Conservation (phyloP, 2,797 vertebrate species). For the Falco novaeseelandiae region DNA sequence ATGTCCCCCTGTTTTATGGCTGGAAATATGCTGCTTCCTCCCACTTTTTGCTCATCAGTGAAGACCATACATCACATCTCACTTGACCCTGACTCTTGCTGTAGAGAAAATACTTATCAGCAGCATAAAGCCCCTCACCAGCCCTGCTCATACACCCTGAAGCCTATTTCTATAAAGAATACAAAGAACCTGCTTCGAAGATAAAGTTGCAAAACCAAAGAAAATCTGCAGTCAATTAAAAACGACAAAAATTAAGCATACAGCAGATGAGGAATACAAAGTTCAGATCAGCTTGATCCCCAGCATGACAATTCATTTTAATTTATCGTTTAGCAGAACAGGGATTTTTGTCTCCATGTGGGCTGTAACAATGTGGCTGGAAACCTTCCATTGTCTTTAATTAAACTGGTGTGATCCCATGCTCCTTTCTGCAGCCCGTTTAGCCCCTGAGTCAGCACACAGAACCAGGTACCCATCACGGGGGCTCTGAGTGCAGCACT, state of each 20-base stretch:
- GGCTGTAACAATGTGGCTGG: background rate
- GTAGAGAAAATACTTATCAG: background rate
- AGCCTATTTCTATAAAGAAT: background rate
- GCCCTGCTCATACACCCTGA: background rate
- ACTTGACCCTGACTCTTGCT: background rate
- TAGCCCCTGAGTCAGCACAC: background rate
- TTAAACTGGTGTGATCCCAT: slow-evolving; percentile 23
- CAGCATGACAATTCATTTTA: background rate
- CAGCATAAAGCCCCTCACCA: background rate
- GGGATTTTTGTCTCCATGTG: slow-evolving; percentile 8
- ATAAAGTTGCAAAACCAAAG: background rate
- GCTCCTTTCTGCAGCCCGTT: background rate
- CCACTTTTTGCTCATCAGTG: background rate
- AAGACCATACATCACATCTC: accelerated
- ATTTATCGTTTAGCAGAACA: background rate
- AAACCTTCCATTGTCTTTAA: slow-evolving; percentile 41
- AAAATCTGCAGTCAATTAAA: slow-evolving; percentile 40
- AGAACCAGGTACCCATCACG: accelerated
- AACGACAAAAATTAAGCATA: background rate
- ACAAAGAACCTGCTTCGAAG: background rate
- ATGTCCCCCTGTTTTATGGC: background rate
- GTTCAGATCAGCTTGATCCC: slow-evolving; percentile 29
- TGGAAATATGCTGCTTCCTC: background rate
- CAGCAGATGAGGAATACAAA: background rate
- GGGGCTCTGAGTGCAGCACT: background rate